A percentile compares a stretch with the other conserved stretches of the same genome.
Evolutionary conservation across 1,140 invertebrate species (phyloP).

Genomic region (Akabosia matsudoensis): DNA sequence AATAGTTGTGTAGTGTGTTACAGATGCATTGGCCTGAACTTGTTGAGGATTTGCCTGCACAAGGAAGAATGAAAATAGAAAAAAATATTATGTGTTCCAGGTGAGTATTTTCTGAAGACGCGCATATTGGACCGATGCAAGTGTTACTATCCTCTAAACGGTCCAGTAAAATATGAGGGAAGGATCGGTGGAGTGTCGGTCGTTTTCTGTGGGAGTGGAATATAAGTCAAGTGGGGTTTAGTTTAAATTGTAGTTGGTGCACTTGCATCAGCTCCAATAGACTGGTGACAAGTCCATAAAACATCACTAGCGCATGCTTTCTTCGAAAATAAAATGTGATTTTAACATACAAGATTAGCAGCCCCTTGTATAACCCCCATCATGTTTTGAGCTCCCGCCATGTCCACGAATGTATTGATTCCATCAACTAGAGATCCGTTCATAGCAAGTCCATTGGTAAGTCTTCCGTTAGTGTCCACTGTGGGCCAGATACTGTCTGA

Average conservation of each 20-base stretch:
- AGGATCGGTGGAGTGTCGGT: no score
- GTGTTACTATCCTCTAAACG: no score
- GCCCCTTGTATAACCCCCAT: constrained; percentile 28
- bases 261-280: neutral
- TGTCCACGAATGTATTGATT: constrained; percentile 35
- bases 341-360: constrained; percentile 2
- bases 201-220: no score
- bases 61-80: neutral
- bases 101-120: no score
- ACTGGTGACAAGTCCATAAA: constrained; percentile 28
- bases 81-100: neutral
- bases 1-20: constrained; percentile 37
- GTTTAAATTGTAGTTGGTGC: no score
- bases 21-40: constrained; percentile 37
- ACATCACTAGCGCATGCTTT: neutral
- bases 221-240: no score
- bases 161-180: no score
- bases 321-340: neutral
- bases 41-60: constrained; percentile 28
- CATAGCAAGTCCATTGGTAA: constrained; percentile 31
- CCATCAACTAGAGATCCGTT: constrained; percentile 42
- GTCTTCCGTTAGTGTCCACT: constrained; percentile 31
- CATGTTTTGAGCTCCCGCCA: constrained; percentile 29
- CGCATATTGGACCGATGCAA: no score
- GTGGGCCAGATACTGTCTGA: constrained; percentile 44